Evolutionary conservation across 2,888 invertebrate species (phyloP).

Genomic region (Drosophila borealis): DNA sequence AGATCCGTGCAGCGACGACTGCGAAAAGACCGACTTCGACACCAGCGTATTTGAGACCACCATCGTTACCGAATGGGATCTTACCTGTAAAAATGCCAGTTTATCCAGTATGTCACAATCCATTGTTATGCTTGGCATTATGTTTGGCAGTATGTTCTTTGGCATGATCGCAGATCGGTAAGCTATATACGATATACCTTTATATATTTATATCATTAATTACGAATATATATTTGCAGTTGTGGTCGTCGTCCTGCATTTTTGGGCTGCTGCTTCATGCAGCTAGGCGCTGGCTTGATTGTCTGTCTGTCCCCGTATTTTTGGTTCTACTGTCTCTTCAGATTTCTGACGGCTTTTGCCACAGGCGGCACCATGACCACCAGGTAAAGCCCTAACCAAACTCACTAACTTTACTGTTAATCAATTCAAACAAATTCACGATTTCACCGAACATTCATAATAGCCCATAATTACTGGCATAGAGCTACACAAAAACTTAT

Average conservation of each 20-base stretch:
- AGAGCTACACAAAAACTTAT: too few species aligned
- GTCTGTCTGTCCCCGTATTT: constrained; percentile 90
- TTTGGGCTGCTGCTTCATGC: constrained; percentile 90
- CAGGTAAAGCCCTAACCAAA: constrained; percentile 65
- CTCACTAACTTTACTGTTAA: not conserved
- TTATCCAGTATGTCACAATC: constrained; percentile 91
- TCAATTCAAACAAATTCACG: not conserved
- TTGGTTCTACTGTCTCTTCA: constrained; percentile 87
- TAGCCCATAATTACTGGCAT: too few species aligned
- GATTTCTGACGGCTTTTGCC: constrained; percentile 90
- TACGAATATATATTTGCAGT: constrained; percentile 84
- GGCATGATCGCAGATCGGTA: constrained; percentile 92
- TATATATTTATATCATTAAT: not conserved
- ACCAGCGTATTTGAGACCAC: constrained; percentile 89
- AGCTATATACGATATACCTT: constrained; percentile 56
- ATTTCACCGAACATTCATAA: too few species aligned
- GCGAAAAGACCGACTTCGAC: constrained; percentile 87
- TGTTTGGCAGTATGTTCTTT: constrained; percentile 90
- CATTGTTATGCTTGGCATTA: constrained; percentile 91
- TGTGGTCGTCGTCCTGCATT: constrained; percentile 91
- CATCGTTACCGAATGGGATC: constrained; percentile 91
- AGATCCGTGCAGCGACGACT: constrained; percentile 86
- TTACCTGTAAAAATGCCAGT: constrained; percentile 87
- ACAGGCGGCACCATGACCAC: constrained; percentile 94
- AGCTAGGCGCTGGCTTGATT: constrained; percentile 89